Percentiles rank a stretch among this genome's conserved stretches.
phyloP scores from a whole-genome alignment of 2,888 invertebrate species.

The Emmelina monodactyla region DNA sequence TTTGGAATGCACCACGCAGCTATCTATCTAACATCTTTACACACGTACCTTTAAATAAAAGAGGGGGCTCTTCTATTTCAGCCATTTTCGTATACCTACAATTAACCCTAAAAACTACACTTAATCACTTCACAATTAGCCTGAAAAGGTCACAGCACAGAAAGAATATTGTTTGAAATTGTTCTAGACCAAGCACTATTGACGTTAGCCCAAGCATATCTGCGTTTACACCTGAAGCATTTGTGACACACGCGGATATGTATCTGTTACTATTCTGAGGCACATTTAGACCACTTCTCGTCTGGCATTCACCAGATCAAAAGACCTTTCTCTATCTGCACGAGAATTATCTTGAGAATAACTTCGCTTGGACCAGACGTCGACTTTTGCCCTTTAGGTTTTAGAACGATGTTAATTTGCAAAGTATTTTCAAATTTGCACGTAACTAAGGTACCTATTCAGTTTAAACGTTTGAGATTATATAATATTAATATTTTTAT shows the following conservation, averaged over 20 bases:
- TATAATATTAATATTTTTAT: too few species aligned
- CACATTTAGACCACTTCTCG: conserved; percentile 51
- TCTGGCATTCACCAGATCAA: conserved; percentile 49
- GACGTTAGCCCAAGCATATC: conserved; percentile 25
- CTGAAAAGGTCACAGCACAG: background rate
- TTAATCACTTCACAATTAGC: background rate
- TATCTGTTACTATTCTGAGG: conserved; percentile 43
- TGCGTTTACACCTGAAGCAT: conserved; percentile 49
- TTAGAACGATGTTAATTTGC: too few species aligned
- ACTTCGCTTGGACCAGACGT: too few species aligned
- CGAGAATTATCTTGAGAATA: background rate
- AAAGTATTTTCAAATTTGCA: too few species aligned
- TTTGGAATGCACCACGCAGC: too few species aligned
- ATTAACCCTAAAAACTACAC: background rate
- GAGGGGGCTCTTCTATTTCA: conserved; percentile 9
- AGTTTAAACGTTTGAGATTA: too few species aligned
- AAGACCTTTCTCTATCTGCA: background rate
- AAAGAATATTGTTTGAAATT: background rate
- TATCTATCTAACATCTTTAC: too few species aligned
- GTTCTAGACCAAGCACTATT: conserved; percentile 16
- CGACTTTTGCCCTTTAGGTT: too few species aligned
- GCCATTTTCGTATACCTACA: conserved; percentile 4
- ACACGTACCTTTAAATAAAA: conserved; percentile 23
- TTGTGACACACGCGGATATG: conserved; percentile 50
- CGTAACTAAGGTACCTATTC: too few species aligned